Evolutionary conservation across 2,888 invertebrate species (phyloP), one percentile per base, ranked within the genome.

Genomic region (Caenorhabditis becei): DNA sequence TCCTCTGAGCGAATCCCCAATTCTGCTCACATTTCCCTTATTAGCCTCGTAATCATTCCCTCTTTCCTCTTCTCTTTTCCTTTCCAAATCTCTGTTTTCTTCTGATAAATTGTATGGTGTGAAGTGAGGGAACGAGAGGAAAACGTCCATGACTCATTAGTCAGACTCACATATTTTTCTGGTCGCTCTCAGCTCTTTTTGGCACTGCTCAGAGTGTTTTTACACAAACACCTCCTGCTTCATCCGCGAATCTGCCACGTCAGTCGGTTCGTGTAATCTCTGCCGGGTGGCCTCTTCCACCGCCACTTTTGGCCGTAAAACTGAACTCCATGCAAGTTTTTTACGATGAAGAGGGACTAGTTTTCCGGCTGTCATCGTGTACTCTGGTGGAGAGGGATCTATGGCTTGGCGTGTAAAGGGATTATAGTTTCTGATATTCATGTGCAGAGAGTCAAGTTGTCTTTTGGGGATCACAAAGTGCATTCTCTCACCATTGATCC

Each of bases 161-260:
- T 71, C 62, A 61, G 59, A 56, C 28, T 11, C 26, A 71, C 71
- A 71, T 71, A 71, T 71, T 59, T 70, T 61, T 18, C 47, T 41
- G 41, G 41, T 41, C 41, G 41, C 41, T 41, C 41, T 41, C 41
- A 41, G 41, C 47, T 47, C 47, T 47, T 41, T 41, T 41, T 41
- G 41, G 47, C 18, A 20, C 47, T 47, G 18, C n/a, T 2, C n/a
- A 47, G 20, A 47, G 47, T 47, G 47, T 47, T 47, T 47, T 47
- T 11, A 18, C 47, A 18, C 47, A 47, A 47, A 47, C 47, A 47
- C 47, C 47, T 18, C 47, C 20, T 47, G 3, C 47, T 20, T 47
- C 47, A n/a, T 47, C 47, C 20, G 18, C 10, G 10, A 47, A 18
- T 47, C 47, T 47, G 47, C 18, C 47, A 11, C n/a, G 47, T 41